Evolutionary conservation across 2,888 invertebrate species (phyloP), one percentile per base, ranked within the genome.

Genomic region (Phania funesta): DNA sequence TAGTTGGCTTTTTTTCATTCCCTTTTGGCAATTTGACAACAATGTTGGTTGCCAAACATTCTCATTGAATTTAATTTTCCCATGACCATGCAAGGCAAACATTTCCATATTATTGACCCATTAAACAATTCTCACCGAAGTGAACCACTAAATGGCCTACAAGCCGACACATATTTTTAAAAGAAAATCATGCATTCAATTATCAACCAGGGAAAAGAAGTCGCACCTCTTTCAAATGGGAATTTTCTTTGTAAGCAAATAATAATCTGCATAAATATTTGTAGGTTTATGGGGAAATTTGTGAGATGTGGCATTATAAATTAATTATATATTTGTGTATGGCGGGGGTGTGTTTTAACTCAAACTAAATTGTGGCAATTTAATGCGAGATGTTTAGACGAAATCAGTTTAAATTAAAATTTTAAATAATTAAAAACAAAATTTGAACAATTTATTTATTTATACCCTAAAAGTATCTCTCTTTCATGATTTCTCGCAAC

Each of bases 81-180:
- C 73, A 64, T 24, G 44, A 29, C 29, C 24, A 38, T 13, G 6
- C 22, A 7, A n/a, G 5, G 9, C n/a, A 29, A 24, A 64, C 54
- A 54, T 64, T 74, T 46, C 64, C 62, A 73, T 62, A 73, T 29
- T 54, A 64, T 24, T 74, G 73, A 54, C 62, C 62, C 62, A 62
- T 16, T 73, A 54, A 64, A 54, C 3, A 41, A 24, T 73, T 73
- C 62, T 24, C 73, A 73, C 18, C 52, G 38, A 41, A 56, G 52
- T 62, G 22, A 62, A 52, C 26, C n/a, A 29, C 41, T 62, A 73
- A 73, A 73, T 73, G 62, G 60, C 71, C 44, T 20, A 62, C 35
- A 48, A 60, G 18, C 32, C 20, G 50, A 11, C 29, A 29, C 16
- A 20, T 20, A 44, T n/a, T 26, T 24, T 38, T 18, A 13, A 24